These are phyloP conservation scores for Emys orbicularis DNA, from an alignment of 2,797 vertebrate species.

Conservation along the genomic window DNA sequence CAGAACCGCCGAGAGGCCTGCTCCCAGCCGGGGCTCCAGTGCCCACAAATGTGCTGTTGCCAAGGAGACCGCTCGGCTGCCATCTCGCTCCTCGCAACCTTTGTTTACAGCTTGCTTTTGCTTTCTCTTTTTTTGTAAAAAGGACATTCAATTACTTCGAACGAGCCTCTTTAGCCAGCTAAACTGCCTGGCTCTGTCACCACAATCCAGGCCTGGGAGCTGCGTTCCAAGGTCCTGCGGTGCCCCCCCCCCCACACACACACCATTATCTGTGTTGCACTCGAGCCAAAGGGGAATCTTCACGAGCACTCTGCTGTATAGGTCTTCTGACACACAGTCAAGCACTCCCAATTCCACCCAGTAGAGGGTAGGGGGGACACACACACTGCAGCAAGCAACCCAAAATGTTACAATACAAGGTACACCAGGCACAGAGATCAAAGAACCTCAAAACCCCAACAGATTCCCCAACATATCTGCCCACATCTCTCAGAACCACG, in stretches of 20 bases:
- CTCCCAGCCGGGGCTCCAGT: not conserved
- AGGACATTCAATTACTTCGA: not conserved
- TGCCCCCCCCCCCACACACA: not conserved
- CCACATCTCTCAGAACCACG: not conserved
- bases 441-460: not conserved
- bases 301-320: not conserved
- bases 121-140: not conserved
- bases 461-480: not conserved
- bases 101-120: not conserved
- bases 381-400: not conserved
- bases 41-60: conserved; percentile 8
- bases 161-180: not conserved
- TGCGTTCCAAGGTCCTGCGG: not conserved
- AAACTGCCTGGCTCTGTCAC: not conserved
- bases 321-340: not conserved
- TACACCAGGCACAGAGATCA: not conserved
- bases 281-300: not conserved
- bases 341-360: not conserved
- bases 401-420: not conserved
- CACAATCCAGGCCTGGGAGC: not conserved
- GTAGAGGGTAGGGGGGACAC: not conserved
- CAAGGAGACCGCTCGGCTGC: not conserved
- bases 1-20: not conserved
- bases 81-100: not conserved
- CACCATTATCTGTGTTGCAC: not conserved